Percentiles rank a stretch among this genome's conserved stretches.
Conservation (phyloP, 2,797 vertebrate species). For the Iguana delicatissima region DNA sequence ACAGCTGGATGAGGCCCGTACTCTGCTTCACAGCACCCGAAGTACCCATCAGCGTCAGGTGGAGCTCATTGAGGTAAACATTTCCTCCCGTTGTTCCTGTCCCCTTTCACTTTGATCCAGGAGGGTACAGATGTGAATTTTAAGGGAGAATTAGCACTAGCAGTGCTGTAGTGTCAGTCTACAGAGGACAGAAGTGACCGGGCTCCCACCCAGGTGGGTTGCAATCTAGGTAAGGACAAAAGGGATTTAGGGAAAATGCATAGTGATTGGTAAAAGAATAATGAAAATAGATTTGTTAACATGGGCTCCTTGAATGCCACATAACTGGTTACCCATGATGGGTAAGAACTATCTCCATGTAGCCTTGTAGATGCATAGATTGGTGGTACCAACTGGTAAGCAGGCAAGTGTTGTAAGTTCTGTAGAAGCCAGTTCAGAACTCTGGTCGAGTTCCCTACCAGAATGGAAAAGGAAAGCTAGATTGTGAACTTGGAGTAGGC, state of each 20-base stretch:
- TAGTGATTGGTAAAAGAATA: neutral
- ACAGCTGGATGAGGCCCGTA: conserved; percentile 94
- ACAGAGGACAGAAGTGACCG: neutral
- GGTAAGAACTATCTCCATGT: too few species aligned
- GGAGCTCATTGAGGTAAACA: conserved; percentile 95
- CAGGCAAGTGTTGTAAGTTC: neutral
- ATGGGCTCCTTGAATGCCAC: neutral
- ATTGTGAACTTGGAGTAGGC: too few species aligned
- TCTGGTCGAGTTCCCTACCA: neutral
- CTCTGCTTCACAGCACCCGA: conserved; percentile 92
- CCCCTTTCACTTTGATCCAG: neutral
- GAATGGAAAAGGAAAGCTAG: neutral
- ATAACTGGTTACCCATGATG: neutral
- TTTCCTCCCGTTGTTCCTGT: neutral
- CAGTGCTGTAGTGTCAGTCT: neutral
- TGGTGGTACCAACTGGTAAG: neutral
- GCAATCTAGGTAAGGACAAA: neutral
- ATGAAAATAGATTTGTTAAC: neutral
- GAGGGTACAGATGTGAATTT: neutral
- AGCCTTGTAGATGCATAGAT: neutral
- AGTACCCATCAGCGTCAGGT: conserved; percentile 93
- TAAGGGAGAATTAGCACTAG: neutral
- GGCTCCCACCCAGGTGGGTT: neutral
- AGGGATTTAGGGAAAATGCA: too few species aligned
- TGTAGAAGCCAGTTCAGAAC: neutral